Percentiles rank a stretch among this genome's conserved stretches.
phyloP scores from a whole-genome alignment of 2,113 vertebrate genomes.

The Sylvia atricapilla region DNA sequence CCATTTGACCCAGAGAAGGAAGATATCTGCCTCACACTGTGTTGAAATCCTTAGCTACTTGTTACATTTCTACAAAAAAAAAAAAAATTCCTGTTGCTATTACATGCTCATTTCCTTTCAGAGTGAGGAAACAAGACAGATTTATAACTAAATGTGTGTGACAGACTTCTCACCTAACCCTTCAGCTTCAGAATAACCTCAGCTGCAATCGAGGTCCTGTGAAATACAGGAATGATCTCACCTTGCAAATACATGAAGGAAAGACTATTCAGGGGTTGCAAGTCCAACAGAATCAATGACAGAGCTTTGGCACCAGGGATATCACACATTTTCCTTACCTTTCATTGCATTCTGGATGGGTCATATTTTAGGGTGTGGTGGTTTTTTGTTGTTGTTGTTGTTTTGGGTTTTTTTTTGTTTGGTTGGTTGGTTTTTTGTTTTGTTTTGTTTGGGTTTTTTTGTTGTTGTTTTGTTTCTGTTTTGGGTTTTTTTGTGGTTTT shows the following conservation, averaged over 20 bases:
- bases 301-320: background rate
- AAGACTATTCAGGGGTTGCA: background rate
- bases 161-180: background rate
- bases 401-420: too few relatives aligned
- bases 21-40: background rate
- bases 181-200: background rate
- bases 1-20: background rate
- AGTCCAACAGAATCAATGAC: background rate
- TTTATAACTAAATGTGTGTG: background rate
- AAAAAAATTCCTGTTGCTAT: background rate
- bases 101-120: background rate
- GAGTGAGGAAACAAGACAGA: background rate
- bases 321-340: background rate
- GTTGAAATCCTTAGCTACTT: background rate
- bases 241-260: background rate
- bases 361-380: background rate
- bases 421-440: too few relatives aligned
- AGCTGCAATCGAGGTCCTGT: background rate
- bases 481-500: too few relatives aligned
- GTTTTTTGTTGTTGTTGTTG: background rate
- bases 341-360: background rate
- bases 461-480: too few relatives aligned
- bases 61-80: background rate
- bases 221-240: background rate
- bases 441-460: too few relatives aligned